Conservation (phyloP, 1,140 invertebrate species). For the Chionoecetes opilio region DNA sequence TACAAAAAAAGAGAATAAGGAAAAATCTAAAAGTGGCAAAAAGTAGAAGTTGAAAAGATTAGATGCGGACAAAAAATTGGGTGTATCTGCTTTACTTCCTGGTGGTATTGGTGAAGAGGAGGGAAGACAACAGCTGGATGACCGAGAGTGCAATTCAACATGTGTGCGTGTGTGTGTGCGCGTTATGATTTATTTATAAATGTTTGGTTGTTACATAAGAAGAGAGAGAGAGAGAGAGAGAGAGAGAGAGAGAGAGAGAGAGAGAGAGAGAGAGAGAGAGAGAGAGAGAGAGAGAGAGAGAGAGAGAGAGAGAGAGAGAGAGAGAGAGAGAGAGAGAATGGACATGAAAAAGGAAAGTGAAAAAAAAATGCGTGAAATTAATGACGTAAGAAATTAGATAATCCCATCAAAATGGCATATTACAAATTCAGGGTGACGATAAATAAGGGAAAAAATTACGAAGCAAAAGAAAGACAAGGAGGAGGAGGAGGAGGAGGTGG, state of each 20-base stretch:
- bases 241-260: too few relatives aligned
- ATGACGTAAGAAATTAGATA: not conserved
- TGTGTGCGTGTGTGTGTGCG: slow-evolving; percentile 49
- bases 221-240: too few relatives aligned
- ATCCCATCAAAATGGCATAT: too few relatives aligned
- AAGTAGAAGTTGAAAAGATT: not conserved
- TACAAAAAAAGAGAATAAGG: not conserved
- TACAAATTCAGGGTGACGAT: too few relatives aligned
- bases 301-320: too few relatives aligned
- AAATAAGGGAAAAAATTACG: not conserved
- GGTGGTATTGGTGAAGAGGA: not conserved
- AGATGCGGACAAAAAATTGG: not conserved
- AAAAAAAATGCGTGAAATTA: not conserved
- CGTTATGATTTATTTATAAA: not conserved
- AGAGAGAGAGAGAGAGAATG: too few relatives aligned
- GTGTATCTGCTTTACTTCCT: not conserved
- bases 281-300: not conserved
- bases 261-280: not conserved
- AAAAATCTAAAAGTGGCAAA: not conserved
- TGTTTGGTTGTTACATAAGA: not conserved
- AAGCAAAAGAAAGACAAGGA: not conserved
- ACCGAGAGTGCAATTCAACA: not conserved
- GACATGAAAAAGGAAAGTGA: not conserved
- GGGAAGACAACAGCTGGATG: not conserved
- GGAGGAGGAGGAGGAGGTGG: not conserved